Base-by-base conservation (phyloP, 2,888 invertebrate genomes). In the Hecatera dysodea region DNA sequence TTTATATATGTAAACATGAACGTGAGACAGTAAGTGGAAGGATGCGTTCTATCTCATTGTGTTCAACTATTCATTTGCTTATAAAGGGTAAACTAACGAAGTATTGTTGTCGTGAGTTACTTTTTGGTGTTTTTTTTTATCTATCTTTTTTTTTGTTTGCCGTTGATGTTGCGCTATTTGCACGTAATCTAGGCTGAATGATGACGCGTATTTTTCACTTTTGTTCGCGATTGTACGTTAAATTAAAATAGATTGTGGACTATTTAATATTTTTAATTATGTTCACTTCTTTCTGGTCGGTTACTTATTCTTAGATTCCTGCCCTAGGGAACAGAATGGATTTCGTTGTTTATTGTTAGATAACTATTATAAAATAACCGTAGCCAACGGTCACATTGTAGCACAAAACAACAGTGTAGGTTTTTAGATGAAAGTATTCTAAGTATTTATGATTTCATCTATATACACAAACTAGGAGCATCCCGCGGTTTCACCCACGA, bases 1-100 rank as follows among this genome's bases (percentile, higher is more conserved):
- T 95, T 95, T 95, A 95, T 94, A 90, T 92, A 91, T 92, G 93
- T 95, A 94, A 94, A 95, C 95, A 95, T 85, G 85, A 85, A 86
- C 89, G 90, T 90, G 92, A 92, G 93, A 94, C 90, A 88, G 79
- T 84, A 81, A 81, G 86, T 86, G 80, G 82, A 76, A 80, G 67
- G 80, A 80, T 78, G 72, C 78, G 80, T 75, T 75, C 83, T 80
- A 72, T 75, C 71, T 73, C 73, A 81, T 83, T 83, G 85, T 83
- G 55, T 57, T 60, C 55, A 70, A 59, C 82, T 69, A 80, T 82
- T 79, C 83, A 75, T 77, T 82, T 76, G 69, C 74, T 75, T 77
- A 80, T 80, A 87, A 91, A 89, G 91, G 90, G 87, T 84, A 87
- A 83, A 85, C 90, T 95, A 94, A 94, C 93, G 94, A 95, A 94